These are phyloP conservation scores for Semibalanus balanoides DNA, from an alignment of 1,140 invertebrate species.

Conservation along the genomic window DNA sequence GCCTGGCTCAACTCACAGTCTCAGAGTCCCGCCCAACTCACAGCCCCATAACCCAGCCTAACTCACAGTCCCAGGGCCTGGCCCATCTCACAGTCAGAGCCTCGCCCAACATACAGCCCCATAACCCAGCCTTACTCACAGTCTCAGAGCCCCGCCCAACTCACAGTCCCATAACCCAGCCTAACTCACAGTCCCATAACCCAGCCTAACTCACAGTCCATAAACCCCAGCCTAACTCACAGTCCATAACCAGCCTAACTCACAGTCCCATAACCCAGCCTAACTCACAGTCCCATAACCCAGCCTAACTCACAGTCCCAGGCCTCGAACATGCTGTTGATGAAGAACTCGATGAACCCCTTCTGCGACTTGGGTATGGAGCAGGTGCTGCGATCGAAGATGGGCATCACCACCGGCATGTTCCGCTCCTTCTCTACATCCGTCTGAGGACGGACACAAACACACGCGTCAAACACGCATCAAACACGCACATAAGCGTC, in stretches of 20 bases:
- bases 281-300: neutral
- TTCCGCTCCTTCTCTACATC: constrained; percentile 76
- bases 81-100: neutral
- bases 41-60: neutral
- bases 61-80: constrained; percentile 85
- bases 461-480: too few relatives aligned
- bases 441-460: constrained; percentile 42
- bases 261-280: too few relatives aligned
- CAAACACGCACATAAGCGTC: too few relatives aligned
- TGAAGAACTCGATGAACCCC: constrained; percentile 91
- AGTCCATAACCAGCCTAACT: neutral
- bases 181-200: neutral
- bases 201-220: neutral
- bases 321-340: constrained; percentile 91
- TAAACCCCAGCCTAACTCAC: neutral
- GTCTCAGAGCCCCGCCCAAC: too few relatives aligned
- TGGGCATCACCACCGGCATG: constrained; percentile 88
- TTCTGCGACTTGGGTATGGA: constrained; percentile 93
- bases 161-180: neutral
- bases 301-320: constrained; percentile 64
- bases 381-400: constrained; percentile 82
- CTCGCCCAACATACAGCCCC: neutral
- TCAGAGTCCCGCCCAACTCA: too few relatives aligned
- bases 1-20: neutral
- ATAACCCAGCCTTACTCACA: neutral